Base-by-base conservation (phyloP, 2,888 invertebrate species). In the Agrenia bidenticulata region DNA sequence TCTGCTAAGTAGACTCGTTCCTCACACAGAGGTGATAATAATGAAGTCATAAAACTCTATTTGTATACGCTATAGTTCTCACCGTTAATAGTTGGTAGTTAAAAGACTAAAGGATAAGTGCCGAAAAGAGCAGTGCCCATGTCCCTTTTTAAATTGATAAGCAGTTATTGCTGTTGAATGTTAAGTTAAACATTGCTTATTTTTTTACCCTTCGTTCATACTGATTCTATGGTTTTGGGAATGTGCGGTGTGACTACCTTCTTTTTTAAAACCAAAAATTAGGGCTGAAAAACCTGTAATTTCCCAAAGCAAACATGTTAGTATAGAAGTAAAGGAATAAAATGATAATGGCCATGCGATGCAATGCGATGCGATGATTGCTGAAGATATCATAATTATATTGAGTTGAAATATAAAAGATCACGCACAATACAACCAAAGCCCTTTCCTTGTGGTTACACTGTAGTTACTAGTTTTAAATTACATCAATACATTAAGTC, bases 371-470 rank as follows among this genome's bases (percentile, higher is more conserved):
- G 58, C 49, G 58, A 58, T 58, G 58, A 58, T 58, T 58, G 49
- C 19, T 21, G 58, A 58, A 58, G 58, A 58, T 58, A 58, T 58
- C 58, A 58, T 58, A 58, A 58, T 58, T 58, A 58, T 58, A 58
- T 58, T 58, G 56, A 57, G 56, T 39, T 57, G 58, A 58, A 51
- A 58, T 58, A n/a, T 45, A 45, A 45, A 42, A 58, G 45, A 45
- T 58, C 58, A 58, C 58, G 57, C 57, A 57, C 57, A 13, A 41
- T 41, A 57, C 57, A 13, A 45, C n/a, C 5, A 32, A 15, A 45
- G 45, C 51, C 51, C 32, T 32, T 32, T 32, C 24, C 26, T 54
- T 54, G 32, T 54, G 26, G 32, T 54, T 54, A 54, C 23, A 11
- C 45, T 23, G 51, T 7, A 51, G 23, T 7, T 19, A 32, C 24